phyloP scores from a whole-genome alignment of 2,888 invertebrate species.

The Microctonus brassicae region DNA sequence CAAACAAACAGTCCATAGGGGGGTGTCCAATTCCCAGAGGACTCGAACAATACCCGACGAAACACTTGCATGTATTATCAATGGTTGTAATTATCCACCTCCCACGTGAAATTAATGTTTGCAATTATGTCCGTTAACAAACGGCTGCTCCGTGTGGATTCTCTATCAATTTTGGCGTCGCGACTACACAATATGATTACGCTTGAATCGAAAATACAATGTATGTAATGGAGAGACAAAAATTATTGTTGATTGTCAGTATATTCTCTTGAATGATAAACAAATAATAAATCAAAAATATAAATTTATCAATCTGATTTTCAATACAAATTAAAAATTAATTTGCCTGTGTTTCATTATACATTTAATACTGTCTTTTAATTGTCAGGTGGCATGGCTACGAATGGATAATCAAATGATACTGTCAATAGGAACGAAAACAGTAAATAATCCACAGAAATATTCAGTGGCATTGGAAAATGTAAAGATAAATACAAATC shows the following conservation, averaged over 20 bases:
- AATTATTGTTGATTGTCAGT: neutral
- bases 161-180: conserved; percentile 26
- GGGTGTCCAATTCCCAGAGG: conserved; percentile 21
- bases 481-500: conserved; percentile 54
- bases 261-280: neutral
- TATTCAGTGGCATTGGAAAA: conserved; percentile 75
- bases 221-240: neutral
- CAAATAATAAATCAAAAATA: neutral
- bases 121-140: conserved; percentile 35
- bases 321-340: neutral
- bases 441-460: conserved; percentile 81
- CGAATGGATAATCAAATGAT: conserved; percentile 83
- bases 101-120: conserved; percentile 34
- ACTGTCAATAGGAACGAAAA: conserved; percentile 79
- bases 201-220: conserved; percentile 13
- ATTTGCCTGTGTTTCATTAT: neutral
- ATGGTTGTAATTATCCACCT: conserved; percentile 37
- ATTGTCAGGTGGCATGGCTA: conserved; percentile 80
- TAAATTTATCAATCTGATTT: neutral
- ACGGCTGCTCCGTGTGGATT: conserved; percentile 28
- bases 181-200: neutral
- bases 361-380: neutral
- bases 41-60: conserved; percentile 31
- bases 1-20: neutral
- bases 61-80: conserved; percentile 36